A percentile compares a stretch with the other conserved stretches of the same genome.
Evolutionary conservation across 2,113 vertebrate genomes (phyloP).

Genomic region (Rhombomys opimus): DNA sequence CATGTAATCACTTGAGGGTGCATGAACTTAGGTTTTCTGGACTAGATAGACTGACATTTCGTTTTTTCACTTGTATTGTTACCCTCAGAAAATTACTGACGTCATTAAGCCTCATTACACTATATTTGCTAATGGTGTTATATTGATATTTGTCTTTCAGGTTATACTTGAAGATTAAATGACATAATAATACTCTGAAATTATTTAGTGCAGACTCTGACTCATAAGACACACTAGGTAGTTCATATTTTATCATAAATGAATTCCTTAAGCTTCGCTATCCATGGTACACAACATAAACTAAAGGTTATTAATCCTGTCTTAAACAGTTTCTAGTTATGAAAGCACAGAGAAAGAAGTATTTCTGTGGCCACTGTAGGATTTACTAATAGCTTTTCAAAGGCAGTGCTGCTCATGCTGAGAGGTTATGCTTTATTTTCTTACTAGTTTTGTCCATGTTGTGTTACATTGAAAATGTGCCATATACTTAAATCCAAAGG

Average conservation of each 20-base stretch:
- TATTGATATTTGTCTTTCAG: not conserved
- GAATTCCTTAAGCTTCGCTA: not conserved
- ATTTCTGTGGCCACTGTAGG: not conserved
- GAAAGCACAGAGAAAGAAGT: not conserved
- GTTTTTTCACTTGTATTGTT: not conserved
- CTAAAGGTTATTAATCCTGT: not conserved
- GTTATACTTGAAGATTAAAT: constrained; percentile 33
- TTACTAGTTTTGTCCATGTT: constrained; percentile 14
- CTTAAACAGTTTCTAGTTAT: not conserved
- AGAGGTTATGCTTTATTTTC: constrained; percentile 15
- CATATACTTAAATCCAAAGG: constrained; percentile 9
- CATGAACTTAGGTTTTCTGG: not conserved
- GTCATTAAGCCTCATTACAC: not conserved
- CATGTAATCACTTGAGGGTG: not conserved
- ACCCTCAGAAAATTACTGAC: not conserved
- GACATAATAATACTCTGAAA: constrained; percentile 29
- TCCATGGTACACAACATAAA: constrained; percentile 26
- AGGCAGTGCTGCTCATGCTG: not conserved
- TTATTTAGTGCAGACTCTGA: not conserved
- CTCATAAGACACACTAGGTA: not conserved
- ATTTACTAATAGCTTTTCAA: not conserved
- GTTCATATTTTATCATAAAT: not conserved
- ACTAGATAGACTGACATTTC: constrained; percentile 38
- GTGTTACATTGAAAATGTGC: not conserved
- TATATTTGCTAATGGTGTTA: not conserved